Evolutionary conservation across 2,888 invertebrate species (phyloP).

Genomic region (Apamea crenata): DNA sequence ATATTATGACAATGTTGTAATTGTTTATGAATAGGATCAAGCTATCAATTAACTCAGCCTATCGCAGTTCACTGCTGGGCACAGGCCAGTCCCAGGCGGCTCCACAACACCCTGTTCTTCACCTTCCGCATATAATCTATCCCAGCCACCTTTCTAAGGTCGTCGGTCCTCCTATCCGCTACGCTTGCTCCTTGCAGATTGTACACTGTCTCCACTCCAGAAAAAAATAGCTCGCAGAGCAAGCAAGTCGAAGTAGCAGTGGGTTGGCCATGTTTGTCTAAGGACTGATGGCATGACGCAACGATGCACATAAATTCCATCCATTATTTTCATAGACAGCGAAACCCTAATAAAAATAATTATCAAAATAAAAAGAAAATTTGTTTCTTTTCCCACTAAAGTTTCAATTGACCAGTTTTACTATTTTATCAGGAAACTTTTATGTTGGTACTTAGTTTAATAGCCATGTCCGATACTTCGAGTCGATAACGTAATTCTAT

Average conservation of each 20-base stretch:
- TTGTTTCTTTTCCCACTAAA: neutral
- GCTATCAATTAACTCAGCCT: neutral
- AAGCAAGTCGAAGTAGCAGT: no score
- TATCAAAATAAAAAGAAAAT: neutral
- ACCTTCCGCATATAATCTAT: neutral
- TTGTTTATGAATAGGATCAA: neutral
- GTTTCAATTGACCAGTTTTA: neutral
- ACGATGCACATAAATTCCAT: neutral
- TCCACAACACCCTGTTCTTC: neutral
- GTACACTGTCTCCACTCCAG: neutral
- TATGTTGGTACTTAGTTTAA: neutral
- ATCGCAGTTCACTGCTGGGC: neutral
- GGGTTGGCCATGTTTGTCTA: no score
- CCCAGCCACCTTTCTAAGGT: neutral
- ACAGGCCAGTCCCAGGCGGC: no score
- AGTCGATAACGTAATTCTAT: neutral
- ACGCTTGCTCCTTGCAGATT: neutral
- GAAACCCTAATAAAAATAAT: neutral
- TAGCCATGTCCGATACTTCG: conserved; percentile 11
- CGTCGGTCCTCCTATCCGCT: neutral
- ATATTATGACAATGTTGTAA: neutral
- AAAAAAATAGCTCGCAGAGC: no score
- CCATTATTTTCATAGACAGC: neutral
- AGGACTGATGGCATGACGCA: neutral
- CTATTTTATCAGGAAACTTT: conserved; percentile 7